These are phyloP conservation scores for Craterocephalus amniculus DNA, from an alignment of 2,797 vertebrate species.

Conservation along the genomic window DNA sequence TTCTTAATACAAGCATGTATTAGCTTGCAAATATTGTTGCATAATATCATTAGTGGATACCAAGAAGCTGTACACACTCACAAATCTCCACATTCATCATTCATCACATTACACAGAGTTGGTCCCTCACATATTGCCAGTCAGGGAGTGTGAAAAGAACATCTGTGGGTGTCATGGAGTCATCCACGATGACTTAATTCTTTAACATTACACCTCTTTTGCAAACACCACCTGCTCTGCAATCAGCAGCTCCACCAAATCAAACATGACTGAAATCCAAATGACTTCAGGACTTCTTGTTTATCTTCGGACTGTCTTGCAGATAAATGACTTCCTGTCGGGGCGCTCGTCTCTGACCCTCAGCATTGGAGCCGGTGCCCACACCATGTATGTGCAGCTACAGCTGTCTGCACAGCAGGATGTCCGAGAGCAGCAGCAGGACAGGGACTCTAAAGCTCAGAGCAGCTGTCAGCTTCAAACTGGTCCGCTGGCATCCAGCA, in stretches of 20 bases:
- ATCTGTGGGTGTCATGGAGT: neutral
- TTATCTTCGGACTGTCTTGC: slow-evolving; percentile 72
- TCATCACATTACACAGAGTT: neutral
- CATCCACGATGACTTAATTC: neutral
- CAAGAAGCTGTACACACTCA: neutral
- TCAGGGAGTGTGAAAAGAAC: neutral
- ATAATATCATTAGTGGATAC: neutral
- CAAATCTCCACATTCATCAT: neutral
- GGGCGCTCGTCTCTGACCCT: slow-evolving; percentile 91
- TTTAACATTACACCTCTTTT: neutral
- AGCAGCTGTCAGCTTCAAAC: slow-evolving; percentile 22
- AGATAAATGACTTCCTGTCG: slow-evolving; percentile 95
- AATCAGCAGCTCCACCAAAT: neutral
- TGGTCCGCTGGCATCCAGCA: slow-evolving; percentile 32
- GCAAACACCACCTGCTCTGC: neutral
- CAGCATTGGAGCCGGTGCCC: slow-evolving; percentile 89
- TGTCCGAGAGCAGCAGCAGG: slow-evolving; percentile 67
- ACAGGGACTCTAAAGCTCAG: slow-evolving; percentile 11
- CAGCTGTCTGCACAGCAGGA: slow-evolving; percentile 91
- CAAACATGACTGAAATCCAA: neutral
- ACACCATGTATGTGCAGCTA: slow-evolving; percentile 95
- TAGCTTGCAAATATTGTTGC: neutral
- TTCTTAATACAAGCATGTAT: neutral
- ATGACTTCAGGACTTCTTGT: neutral
- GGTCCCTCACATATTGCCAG: neutral